These are phyloP conservation scores for Littorina saxatilis DNA, from an alignment of 1,140 invertebrate genomes.

Conservation along the genomic window DNA sequence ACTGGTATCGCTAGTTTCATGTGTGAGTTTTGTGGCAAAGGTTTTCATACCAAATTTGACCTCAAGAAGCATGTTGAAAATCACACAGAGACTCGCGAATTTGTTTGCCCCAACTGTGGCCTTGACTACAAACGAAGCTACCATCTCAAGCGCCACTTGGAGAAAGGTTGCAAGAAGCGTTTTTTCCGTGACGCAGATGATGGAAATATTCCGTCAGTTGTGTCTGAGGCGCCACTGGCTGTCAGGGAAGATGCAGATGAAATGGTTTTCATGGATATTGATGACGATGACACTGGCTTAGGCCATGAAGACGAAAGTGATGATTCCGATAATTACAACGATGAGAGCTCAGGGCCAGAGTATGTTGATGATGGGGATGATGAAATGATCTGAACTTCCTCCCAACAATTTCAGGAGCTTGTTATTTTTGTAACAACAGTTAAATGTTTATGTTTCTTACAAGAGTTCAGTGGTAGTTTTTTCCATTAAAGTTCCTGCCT, in stretches of 20 bases:
- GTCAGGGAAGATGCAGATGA: conserved; percentile 23
- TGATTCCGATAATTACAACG: conserved; percentile 22
- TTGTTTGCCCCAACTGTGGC: conserved; percentile 36
- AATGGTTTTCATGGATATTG: conserved; percentile 6
- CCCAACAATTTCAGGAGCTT: background rate
- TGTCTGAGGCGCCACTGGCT: background rate
- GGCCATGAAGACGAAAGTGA: background rate
- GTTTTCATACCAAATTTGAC: conserved; percentile 38
- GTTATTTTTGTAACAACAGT: no score
- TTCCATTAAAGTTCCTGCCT: no score
- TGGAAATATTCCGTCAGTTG: conserved; percentile 12
- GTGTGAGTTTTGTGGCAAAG: conserved; percentile 37
- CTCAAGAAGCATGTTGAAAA: conserved; percentile 36
- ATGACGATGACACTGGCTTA: background rate
- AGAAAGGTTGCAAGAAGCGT: conserved; percentile 32
- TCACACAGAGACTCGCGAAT: conserved; percentile 30
- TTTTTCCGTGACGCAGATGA: background rate
- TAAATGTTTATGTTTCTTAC: no score
- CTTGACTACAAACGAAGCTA: conserved; percentile 37
- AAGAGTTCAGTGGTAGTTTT: no score
- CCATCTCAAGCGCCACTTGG: conserved; percentile 30
- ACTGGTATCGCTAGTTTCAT: conserved; percentile 36
- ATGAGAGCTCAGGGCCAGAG: conserved; percentile 36
- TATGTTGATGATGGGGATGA: conserved; percentile 30
- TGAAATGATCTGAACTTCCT: conserved; percentile 10